phyloP scores from a whole-genome alignment of 1,140 invertebrate genomes.

The Brachystomella parvula region DNA sequence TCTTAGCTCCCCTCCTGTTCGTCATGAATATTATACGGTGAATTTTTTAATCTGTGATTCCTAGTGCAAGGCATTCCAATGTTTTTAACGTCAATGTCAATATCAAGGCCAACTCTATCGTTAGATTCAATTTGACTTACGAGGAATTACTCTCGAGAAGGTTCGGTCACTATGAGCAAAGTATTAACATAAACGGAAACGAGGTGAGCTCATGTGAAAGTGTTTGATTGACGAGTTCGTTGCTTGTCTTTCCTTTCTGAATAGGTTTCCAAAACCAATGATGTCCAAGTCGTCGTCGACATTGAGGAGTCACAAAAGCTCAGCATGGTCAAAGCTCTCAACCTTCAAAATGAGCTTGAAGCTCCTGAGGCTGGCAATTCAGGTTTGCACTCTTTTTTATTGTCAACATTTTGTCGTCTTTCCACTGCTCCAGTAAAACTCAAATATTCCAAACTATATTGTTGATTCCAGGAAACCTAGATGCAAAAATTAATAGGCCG shows the following conservation, averaged over 20 bases:
- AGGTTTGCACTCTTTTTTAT: not conserved
- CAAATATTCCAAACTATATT: not conserved
- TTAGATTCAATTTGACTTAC: slow-evolving; percentile 19
- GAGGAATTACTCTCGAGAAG: slow-evolving; percentile 18
- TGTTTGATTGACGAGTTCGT: not conserved
- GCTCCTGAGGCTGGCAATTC: not conserved
- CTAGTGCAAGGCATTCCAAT: slow-evolving; percentile 9
- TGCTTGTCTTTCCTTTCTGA: not conserved
- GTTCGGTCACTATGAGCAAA: slow-evolving; percentile 15
- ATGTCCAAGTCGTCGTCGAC: slow-evolving; percentile 49
- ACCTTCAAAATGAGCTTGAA: slow-evolving; percentile 42
- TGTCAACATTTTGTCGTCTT: not conserved
- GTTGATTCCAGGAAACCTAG: not conserved
- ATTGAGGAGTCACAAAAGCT: slow-evolving; percentile 51
- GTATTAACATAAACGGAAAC: slow-evolving; percentile 18
- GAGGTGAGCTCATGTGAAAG: slow-evolving; percentile 11
- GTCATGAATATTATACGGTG: not conserved
- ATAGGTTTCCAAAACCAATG: slow-evolving; percentile 3
- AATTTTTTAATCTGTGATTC: not conserved
- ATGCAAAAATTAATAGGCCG: not conserved
- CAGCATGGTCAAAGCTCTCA: slow-evolving; percentile 47
- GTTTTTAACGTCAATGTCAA: slow-evolving; percentile 8
- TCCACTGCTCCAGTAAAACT: too few relatives aligned
- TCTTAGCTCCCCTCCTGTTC: not conserved
- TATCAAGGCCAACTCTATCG: slow-evolving; percentile 1